These are phyloP conservation scores for Urosaurus nigricauda DNA, from an alignment of 2,797 vertebrate genomes.

Conservation along the genomic window DNA sequence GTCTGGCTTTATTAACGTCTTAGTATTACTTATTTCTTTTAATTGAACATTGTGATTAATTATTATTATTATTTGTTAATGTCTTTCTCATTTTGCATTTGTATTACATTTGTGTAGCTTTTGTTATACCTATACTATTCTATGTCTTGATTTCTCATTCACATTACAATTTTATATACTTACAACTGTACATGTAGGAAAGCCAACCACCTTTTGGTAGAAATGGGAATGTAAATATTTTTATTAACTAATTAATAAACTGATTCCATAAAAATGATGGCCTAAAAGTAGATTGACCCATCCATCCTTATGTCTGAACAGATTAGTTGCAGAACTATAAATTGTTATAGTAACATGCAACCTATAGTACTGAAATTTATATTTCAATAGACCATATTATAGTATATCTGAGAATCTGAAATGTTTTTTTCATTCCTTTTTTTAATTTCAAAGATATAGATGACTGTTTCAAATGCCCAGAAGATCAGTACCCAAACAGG, in stretches of 20 bases:
- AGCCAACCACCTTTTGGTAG: too few species aligned
- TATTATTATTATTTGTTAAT: too few species aligned
- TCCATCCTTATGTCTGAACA: background rate
- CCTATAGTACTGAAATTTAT: background rate
- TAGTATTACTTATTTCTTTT: too few species aligned
- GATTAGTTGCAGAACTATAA: background rate
- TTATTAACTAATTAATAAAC: background rate
- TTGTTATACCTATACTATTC: too few species aligned
- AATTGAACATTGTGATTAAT: too few species aligned
- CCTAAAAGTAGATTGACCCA: too few species aligned
- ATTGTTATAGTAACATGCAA: background rate
- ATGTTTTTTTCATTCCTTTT: background rate
- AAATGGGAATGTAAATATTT: background rate
- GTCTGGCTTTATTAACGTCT: too few species aligned
- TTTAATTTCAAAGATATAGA: slow-evolving; percentile 3
- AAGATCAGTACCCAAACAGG: slow-evolving; percentile 16
- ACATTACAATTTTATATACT: too few species aligned
- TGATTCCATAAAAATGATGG: background rate
- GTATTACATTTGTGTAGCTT: too few species aligned
- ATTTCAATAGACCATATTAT: background rate
- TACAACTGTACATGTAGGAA: too few species aligned
- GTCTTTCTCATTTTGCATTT: too few species aligned
- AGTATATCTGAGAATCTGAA: background rate
- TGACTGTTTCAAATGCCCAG: slow-evolving; percentile 12
- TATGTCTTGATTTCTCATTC: too few species aligned